Base-by-base conservation (phyloP, 2,797 vertebrate species). In the Pseudopleuronectes americanus region DNA sequence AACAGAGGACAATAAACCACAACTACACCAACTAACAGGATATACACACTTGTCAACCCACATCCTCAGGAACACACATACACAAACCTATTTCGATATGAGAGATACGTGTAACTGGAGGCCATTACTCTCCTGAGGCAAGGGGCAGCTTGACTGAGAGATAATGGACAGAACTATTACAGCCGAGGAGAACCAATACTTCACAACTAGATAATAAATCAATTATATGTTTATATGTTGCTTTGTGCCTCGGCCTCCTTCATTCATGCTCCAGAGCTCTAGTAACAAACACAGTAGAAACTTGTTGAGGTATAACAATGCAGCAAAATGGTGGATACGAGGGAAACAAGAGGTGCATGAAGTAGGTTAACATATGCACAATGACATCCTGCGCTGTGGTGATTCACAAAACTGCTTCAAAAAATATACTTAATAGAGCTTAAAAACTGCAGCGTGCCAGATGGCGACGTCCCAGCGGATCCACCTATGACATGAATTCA, bases 191-290 rank as follows among this genome's bases (percentile, higher is more conserved):
- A 80, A 75, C 63, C 84, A 33, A 71, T 83, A 61, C 57, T 75
- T 85, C 79, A 88, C 80, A 64, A 71, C 75, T 77, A 87, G 73
- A 86, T 79, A 81, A 76, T 22, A 67, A 88, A 90, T 88, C 87
- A 86, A 89, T 88, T 78, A 71, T 64, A 77, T 76, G 79, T 85
- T 81, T 71, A 72, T 72, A 68, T 82, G 76, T 76, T 71, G 49
- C 68, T 60, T 52, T 67, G 58, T 31, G 60, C 76, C 31, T 38
- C 38, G 43, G 22, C 38, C 31, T 59, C 31, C 56, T 22, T 21
- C 28, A 24, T n/a, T 48, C 33, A 68, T 16, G 24, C 43, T 41
- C 67, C 26, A 1, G 0, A 47, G 63, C 47, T 71, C 41, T 24
- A 62, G 22, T 56, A 58, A 48, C 31, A 59, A 68, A 33, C 12